Base-by-base conservation (phyloP, 2,113 vertebrate species). In the Cyprinodon tularosa region DNA sequence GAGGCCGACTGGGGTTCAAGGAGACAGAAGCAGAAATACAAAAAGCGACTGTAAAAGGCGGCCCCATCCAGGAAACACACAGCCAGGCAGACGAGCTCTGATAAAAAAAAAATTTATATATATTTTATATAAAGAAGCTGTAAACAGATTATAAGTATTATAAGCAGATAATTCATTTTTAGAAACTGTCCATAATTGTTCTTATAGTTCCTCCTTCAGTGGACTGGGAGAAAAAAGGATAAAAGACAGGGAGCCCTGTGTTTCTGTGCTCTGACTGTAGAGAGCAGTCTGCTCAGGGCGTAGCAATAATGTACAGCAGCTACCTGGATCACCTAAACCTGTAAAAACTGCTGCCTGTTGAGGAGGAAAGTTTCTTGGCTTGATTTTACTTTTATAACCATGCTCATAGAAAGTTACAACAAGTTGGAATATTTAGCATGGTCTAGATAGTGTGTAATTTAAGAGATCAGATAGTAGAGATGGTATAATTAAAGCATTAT, bases 301-400 rank as follows among this genome's bases (percentile, higher is more conserved):
- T 84, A 20, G 20, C n/a, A 81, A 72, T 62, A 48, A 62, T 65
- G 29, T 63, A 66, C 64, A 80, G 38, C 61, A 80, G 69, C 64
- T 62, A 84, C 74, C 83, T 77, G 75, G 44, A 57, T 76, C 78
- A 88, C 77, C 70, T 74, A 44, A 84, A 72, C 68, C 78, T 61
- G 36, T 17, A 12, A 11, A 76, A 68, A 78, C 40, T 36, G 5
- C 45, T 76, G 17, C 2, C 50, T n/a, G 50, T 57, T 10, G 50
- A 20, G 20, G 50, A 20, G 17, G 50, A 42, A 68, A 82, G 62
- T 17, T 53, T 63, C n/a, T 20, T 8, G 29, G 61, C 65, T 78
- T 74, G 53, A 77, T 57, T 82, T 72, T 70, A 76, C 60, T 57
- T 84, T 72, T 64, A 68, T 68, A 5, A 68, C 44, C 37, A 40